A percentile compares a stretch with the other conserved stretches of the same genome.
Conservation (phyloP, 2,888 invertebrate genomes). For the Danaus chrysippus region DNA sequence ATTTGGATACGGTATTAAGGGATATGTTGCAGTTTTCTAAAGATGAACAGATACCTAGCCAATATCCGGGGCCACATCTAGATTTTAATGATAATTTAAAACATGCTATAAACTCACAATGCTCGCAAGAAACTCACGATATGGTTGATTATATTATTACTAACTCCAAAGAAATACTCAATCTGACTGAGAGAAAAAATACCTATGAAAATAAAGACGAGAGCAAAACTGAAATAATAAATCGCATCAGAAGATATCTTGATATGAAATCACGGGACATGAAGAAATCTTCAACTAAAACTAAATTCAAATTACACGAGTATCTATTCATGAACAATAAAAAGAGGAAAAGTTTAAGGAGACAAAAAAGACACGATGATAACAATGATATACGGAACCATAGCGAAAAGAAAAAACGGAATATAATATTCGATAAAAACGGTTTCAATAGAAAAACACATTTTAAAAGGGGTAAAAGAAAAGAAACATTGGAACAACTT, state of each 20-base stretch:
- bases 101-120: slow-evolving; percentile 27
- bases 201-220: slow-evolving; percentile 33
- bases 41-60: slow-evolving; percentile 46
- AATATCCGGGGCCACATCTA: slow-evolving; percentile 61
- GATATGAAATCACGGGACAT: slow-evolving; percentile 47
- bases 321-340: slow-evolving; percentile 32
- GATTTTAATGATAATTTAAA: slow-evolving; percentile 50
- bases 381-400: slow-evolving; percentile 26
- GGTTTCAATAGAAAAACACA: slow-evolving; percentile 26
- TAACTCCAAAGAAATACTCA: slow-evolving; percentile 35
- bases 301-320: slow-evolving; percentile 40
- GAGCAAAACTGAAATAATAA: slow-evolving; percentile 49
- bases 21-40: slow-evolving; percentile 81
- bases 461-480: slow-evolving; percentile 29
- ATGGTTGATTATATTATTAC: slow-evolving; percentile 37
- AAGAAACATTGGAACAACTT: slow-evolving; percentile 22
- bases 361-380: slow-evolving; percentile 22
- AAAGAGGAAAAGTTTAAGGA: slow-evolving; percentile 31
- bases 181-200: slow-evolving; percentile 34
- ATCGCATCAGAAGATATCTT: slow-evolving; percentile 62
- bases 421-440: slow-evolving; percentile 32
- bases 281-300: slow-evolving; percentile 41
- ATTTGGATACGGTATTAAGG: slow-evolving; percentile 83
- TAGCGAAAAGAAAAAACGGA: slow-evolving; percentile 30
- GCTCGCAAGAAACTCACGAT: slow-evolving; percentile 20